Conservation (phyloP, 1,140 invertebrate species). For the Drosophila lini region DNA sequence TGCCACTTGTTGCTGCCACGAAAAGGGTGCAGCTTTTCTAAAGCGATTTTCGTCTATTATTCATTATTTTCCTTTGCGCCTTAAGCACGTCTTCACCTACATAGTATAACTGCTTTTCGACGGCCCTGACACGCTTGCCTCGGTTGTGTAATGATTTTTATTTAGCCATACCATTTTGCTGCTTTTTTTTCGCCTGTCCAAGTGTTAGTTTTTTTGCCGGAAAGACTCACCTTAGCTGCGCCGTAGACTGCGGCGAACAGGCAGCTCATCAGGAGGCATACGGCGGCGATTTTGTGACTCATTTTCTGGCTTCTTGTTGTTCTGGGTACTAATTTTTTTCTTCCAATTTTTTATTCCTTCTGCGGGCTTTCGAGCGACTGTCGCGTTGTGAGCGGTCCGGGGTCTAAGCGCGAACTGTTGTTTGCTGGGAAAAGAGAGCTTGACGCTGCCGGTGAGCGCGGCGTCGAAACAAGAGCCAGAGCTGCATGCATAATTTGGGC, state of each 20-base stretch:
- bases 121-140: slow-evolving; percentile 46
- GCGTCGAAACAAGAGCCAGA: slow-evolving; percentile 14
- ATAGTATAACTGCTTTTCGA: slow-evolving; percentile 13
- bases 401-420: slow-evolving; percentile 66
- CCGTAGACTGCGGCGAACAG: slow-evolving; percentile 62
- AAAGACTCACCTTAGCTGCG: slow-evolving; percentile 75
- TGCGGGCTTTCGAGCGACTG: slow-evolving; percentile 16
- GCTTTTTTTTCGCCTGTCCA: slow-evolving; percentile 11
- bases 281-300: slow-evolving; percentile 69
- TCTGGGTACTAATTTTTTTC: slow-evolving; percentile 13
- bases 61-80: slow-evolving; percentile 6
- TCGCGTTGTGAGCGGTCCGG: slow-evolving; percentile 50
- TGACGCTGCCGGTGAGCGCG: slow-evolving; percentile 21
- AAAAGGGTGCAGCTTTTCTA: slow-evolving; percentile 55
- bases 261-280: slow-evolving; percentile 59
- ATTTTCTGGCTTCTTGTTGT: slow-evolving; percentile 56
- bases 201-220: slow-evolving; percentile 33
- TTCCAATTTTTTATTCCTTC: slow-evolving; percentile 17
- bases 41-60: slow-evolving; percentile 14
- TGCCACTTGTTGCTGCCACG: slow-evolving; percentile 69
- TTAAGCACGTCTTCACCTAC: slow-evolving; percentile 34
- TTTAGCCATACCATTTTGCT: slow-evolving; percentile 2
- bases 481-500: slow-evolving; percentile 24
- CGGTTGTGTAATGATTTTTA: slow-evolving; percentile 41
- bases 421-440: slow-evolving; percentile 45